These are phyloP conservation scores for Chironomus tentans DNA, from an alignment of 2,888 invertebrate genomes.

Conservation along the genomic window DNA sequence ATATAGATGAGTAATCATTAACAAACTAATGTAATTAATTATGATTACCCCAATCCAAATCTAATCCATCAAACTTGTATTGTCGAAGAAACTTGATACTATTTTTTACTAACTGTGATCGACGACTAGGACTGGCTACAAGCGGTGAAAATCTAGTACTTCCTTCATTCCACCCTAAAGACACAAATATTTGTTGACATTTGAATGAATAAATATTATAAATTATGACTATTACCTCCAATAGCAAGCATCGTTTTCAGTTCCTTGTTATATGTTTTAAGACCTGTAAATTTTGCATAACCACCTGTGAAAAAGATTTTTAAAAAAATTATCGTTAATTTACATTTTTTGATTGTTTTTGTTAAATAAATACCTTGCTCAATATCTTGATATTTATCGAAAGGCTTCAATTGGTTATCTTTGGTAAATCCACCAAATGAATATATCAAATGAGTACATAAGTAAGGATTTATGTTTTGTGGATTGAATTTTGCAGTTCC, in stretches of 20 bases:
- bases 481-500: slow-evolving; percentile 86
- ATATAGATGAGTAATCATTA: slow-evolving; percentile 25
- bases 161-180: slow-evolving; percentile 77
- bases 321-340: not conserved
- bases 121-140: slow-evolving; percentile 65
- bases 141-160: slow-evolving; percentile 79
- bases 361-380: slow-evolving; percentile 63
- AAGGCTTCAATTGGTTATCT: slow-evolving; percentile 82
- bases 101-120: slow-evolving; percentile 75
- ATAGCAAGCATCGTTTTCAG: slow-evolving; percentile 85
- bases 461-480: slow-evolving; percentile 88
- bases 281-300: slow-evolving; percentile 85
- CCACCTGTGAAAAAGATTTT: slow-evolving; percentile 59
- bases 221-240: slow-evolving; percentile 44
- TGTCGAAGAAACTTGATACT: slow-evolving; percentile 77
- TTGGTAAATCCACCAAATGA: slow-evolving; percentile 89
- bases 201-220: not conserved
- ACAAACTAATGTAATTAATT: slow-evolving; percentile 4
- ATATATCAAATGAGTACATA: slow-evolving; percentile 88
- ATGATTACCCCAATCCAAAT: slow-evolving; percentile 69
- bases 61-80: slow-evolving; percentile 87
- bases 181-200: slow-evolving; percentile 33
- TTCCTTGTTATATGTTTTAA: slow-evolving; percentile 87
- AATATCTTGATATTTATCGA: slow-evolving; percentile 91
- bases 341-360: too few species aligned